These are phyloP conservation scores for Abscondita cerata DNA, from an alignment of 2,888 invertebrate species.

Conservation along the genomic window DNA sequence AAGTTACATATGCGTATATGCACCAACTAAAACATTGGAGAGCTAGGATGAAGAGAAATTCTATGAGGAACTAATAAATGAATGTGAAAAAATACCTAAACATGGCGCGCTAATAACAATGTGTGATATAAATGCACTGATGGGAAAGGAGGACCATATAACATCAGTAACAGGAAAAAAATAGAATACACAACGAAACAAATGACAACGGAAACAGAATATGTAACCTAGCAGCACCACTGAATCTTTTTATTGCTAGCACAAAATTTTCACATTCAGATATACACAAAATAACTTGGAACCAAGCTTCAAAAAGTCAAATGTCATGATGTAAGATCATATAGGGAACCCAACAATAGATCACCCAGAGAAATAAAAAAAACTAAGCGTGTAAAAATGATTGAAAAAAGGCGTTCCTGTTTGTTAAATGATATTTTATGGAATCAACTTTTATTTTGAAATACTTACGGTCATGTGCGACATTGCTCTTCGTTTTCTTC, in stretches of 20 bases:
- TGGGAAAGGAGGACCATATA: too few species aligned
- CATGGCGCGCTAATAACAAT: too few species aligned
- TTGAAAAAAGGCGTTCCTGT: too few species aligned
- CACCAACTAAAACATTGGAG: slow-evolving; percentile 2
- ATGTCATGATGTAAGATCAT: slow-evolving; percentile 9
- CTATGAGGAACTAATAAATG: slow-evolving; percentile 7
- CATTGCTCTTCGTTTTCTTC: too few species aligned
- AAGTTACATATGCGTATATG: background rate
- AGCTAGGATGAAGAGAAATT: slow-evolving; percentile 8
- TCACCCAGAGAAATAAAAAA: background rate
- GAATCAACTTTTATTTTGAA: too few species aligned
- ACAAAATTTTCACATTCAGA: too few species aligned
- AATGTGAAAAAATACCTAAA: too few species aligned
- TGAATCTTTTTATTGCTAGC: too few species aligned
- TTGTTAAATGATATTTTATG: too few species aligned
- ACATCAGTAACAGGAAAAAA: background rate
- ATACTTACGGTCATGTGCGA: too few species aligned
- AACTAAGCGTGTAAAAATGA: background rate
- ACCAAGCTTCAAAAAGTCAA: background rate
- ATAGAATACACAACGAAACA: slow-evolving; percentile 5
- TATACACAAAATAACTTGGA: slow-evolving; percentile 11
- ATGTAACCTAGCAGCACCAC: slow-evolving; percentile 1
- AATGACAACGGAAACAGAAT: slow-evolving; percentile 7
- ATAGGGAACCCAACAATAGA: background rate
- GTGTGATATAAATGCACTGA: too few species aligned